Conservation (phyloP, 2,888 invertebrate genomes). For the Acanthopleura granulata region DNA sequence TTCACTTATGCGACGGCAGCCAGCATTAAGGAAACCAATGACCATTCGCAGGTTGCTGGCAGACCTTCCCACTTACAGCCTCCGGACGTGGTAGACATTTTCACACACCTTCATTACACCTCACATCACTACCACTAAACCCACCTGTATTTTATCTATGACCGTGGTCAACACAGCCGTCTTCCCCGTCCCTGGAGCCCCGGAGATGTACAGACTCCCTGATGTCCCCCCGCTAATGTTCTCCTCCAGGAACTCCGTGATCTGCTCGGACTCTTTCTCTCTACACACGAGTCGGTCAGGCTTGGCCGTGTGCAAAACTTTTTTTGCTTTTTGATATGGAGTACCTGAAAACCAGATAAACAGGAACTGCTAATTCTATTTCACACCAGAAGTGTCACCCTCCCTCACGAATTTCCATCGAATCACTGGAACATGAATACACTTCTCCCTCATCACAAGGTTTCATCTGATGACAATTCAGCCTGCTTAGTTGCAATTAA, state of each 20-base stretch:
- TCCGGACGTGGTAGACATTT: too few relatives aligned
- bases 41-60: too few relatives aligned
- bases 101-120: too few relatives aligned
- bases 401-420: too few relatives aligned
- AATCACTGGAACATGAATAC: too few relatives aligned
- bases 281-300: conserved; percentile 77
- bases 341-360: conserved; percentile 37
- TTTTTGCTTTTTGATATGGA: conserved; percentile 67
- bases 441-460: too few relatives aligned
- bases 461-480: too few relatives aligned
- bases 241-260: conserved; percentile 79
- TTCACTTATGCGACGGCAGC: too few relatives aligned
- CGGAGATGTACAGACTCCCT: conserved; percentile 92
- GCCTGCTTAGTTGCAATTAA: too few relatives aligned
- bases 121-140: background rate
- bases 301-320: conserved; percentile 72
- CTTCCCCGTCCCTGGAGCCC: conserved; percentile 97
- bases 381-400: too few relatives aligned
- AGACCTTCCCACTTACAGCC: too few relatives aligned
- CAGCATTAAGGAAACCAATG: too few relatives aligned
- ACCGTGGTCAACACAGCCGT: conserved; percentile 88
- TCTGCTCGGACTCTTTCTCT: conserved; percentile 80
- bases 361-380: background rate
- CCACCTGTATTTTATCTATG: conserved; percentile 70
- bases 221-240: conserved; percentile 79